Evolutionary conservation across 2,797 vertebrate genomes (phyloP), one percentile per base, ranked within the genome.

Genomic region (Hoplostethus atlanticus): DNA sequence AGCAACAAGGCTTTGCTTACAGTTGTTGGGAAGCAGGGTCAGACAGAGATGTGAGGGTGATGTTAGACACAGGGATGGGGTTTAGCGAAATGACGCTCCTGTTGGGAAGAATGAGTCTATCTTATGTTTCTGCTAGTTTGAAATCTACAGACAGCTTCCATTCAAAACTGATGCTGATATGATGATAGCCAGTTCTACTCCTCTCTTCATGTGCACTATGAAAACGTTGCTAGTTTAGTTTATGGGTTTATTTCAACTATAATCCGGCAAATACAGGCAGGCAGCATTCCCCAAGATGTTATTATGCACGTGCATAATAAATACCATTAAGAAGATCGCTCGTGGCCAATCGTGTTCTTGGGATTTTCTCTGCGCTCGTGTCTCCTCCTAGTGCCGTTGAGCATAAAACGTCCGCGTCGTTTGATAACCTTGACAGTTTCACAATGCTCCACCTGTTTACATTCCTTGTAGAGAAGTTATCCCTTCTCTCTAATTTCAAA

Each of bases 381-480:
- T 75, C 89, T 85, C 88, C 78, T 81, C 82, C 89, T 83, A 30
- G 71, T 70, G 71, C 67, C 50, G 46, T 25, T 1, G 4, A 16
- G 80, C 66, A 92, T 93, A 94, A 92, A 94, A 92, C 79, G 71
- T 71, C 16, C 47, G 4, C 13, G 46, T 4, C 25, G 5, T 36
- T 15, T 5, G 15, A 0, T n/a, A 55, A 11, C 21, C 8, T 9
- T 0, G 28, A 28, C 21, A 10, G 2, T 11, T 9, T 16, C 78
- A 92, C 1, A n/a, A 91, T 97, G 93, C 77, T 94, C 76, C 92
- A 95, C 81, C 93, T 90, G 51, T 65, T 93, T 71, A 93, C 93
- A 0, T 90, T 96, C 51, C 84, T 96, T 28, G 79, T 95, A 62
- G 93, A 95, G 87, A 97, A 95, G 79, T 79, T 98, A 64, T 91